Conservation (phyloP, 2,113 vertebrate genomes). For the Microtus montanus region DNA sequence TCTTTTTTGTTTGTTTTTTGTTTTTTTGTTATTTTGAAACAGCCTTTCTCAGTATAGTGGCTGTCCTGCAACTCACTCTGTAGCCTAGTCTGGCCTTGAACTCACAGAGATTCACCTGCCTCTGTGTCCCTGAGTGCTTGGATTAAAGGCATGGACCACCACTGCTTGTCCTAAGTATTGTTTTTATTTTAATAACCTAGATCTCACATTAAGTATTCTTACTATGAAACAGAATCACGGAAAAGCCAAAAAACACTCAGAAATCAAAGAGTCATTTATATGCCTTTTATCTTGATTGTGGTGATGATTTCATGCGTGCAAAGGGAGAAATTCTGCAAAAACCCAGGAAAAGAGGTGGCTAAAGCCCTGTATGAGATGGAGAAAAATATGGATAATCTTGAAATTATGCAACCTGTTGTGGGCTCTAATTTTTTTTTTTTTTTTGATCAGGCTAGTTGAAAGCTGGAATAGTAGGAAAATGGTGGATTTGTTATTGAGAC, state of each 20-base stretch:
- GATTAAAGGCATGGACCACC: background rate
- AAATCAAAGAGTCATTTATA: background rate
- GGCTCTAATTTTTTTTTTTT: background rate
- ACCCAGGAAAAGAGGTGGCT: background rate
- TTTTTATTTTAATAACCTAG: background rate
- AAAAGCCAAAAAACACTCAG: background rate
- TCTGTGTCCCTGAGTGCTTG: background rate
- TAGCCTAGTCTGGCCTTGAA: background rate
- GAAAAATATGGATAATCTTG: background rate
- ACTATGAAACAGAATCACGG: background rate
- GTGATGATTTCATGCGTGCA: background rate
- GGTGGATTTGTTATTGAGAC: background rate
- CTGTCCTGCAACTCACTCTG: background rate
- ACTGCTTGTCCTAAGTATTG: background rate
- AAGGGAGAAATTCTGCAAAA: background rate
- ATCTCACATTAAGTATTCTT: background rate
- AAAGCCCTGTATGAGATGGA: background rate
- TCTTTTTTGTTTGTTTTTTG: background rate
- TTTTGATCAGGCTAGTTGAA: background rate
- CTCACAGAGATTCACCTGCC: background rate
- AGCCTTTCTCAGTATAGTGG: background rate
- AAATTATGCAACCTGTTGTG: fast-evolving
- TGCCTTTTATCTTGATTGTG: background rate
- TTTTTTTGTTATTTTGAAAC: background rate
- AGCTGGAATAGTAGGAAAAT: background rate